Percentiles rank a stretch among this genome's conserved stretches.
Evolutionary conservation across 1,140 invertebrate genomes (phyloP).

Genomic region (Doryteuthis pealeii): DNA sequence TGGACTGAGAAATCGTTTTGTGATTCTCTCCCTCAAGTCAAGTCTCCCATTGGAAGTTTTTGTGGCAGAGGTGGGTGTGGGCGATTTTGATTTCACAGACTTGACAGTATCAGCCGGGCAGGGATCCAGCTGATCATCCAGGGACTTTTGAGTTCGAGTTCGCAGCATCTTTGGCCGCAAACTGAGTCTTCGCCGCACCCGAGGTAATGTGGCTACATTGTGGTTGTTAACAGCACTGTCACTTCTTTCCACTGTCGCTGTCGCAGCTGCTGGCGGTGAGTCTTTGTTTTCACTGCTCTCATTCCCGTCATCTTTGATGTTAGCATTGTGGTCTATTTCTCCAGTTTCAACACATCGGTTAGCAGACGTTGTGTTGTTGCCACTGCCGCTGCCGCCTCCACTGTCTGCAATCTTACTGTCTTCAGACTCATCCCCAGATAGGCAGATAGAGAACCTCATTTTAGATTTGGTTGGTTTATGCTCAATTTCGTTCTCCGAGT

Average conservation of each 20-base stretch:
- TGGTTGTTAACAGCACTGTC: not conserved
- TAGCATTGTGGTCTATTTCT: slow-evolving; percentile 7
- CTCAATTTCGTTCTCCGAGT: not conserved
- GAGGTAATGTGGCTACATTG: not conserved
- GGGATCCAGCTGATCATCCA: not conserved
- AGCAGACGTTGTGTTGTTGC: not conserved
- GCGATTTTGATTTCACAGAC: not conserved
- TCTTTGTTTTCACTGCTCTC: not conserved
- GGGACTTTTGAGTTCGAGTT: not conserved
- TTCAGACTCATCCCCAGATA: not conserved
- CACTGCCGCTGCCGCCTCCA: not conserved
- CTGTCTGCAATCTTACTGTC: not conserved
- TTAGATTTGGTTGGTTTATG: not conserved
- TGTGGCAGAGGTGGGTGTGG: not conserved
- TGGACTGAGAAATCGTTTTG: not conserved
- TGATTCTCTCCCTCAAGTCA: not conserved
- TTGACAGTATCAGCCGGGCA: not conserved
- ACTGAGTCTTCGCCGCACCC: not conserved
- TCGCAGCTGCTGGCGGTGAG: not conserved
- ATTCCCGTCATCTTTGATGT: not conserved
- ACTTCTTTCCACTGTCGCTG: not conserved
- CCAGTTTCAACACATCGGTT: not conserved
- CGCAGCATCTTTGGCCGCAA: not conserved
- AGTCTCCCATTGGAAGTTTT: not conserved
- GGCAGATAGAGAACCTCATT: not conserved